Percentiles rank a stretch among this genome's conserved stretches.
Conservation (phyloP, 2,888 invertebrate genomes). For the Tipula helvola region DNA sequence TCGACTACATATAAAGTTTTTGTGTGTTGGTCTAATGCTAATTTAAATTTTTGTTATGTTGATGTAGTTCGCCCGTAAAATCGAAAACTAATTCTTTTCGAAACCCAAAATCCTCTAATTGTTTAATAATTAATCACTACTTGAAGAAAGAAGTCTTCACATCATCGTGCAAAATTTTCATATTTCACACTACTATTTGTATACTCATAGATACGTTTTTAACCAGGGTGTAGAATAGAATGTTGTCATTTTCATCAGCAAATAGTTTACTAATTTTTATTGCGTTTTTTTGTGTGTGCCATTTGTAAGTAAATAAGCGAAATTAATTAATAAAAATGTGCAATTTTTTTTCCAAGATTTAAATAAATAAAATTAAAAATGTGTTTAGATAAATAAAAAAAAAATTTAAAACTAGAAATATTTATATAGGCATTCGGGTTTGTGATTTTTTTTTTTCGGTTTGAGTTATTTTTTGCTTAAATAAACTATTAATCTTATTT, state of each 20-base stretch:
- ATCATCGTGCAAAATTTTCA: not conserved
- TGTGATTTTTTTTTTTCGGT: not conserved
- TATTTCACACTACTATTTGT: not conserved
- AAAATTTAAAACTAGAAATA: not conserved
- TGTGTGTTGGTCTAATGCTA: too few species aligned
- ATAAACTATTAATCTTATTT: not conserved
- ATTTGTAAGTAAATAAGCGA: not conserved
- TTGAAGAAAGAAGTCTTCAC: too few species aligned
- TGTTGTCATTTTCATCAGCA: not conserved
- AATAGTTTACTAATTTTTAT: not conserved
- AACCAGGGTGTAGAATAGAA: not conserved
- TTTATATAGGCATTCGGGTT: not conserved
- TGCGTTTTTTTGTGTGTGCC: not conserved
- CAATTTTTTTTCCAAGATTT: not conserved
- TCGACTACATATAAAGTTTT: too few species aligned
- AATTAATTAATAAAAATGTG: not conserved
- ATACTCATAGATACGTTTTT: not conserved
- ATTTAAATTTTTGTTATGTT: too few species aligned
- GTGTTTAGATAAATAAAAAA: not conserved
- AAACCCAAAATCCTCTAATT: too few species aligned
- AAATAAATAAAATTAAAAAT: not conserved
- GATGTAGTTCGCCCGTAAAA: too few species aligned
- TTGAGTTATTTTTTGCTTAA: not conserved
- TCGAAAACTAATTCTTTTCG: too few species aligned
- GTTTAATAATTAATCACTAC: too few species aligned